phyloP scores from a whole-genome alignment of 2,797 vertebrate genomes.

The Tokudaia muenninki region DNA sequence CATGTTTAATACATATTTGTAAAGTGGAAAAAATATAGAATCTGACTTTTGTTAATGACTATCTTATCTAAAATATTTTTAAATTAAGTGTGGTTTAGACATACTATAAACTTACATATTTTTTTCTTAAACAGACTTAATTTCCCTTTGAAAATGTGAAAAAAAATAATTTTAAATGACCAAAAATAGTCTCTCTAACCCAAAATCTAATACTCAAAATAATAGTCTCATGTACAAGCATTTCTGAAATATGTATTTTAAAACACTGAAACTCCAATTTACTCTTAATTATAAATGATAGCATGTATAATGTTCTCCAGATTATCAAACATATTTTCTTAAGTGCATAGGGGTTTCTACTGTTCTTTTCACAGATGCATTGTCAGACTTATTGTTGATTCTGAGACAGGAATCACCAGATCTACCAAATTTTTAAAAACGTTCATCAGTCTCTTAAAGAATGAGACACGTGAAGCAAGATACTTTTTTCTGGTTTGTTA shows the following conservation, averaged over 20 bases:
- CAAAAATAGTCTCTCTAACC: neutral
- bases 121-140: constrained; percentile 32
- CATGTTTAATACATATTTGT: constrained; percentile 56
- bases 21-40: constrained; percentile 40
- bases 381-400: constrained; percentile 62
- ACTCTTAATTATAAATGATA: constrained; percentile 59
- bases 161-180: constrained; percentile 52
- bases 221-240: constrained; percentile 28
- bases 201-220: constrained; percentile 22
- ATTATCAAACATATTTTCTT: neutral
- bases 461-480: neutral
- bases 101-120: constrained; percentile 53
- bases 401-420: constrained; percentile 60
- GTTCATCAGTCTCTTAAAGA: constrained; percentile 70
- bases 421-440: constrained; percentile 21
- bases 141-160: constrained; percentile 55
- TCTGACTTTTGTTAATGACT: constrained; percentile 61
- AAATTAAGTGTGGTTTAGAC: neutral
- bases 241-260: constrained; percentile 48
- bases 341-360: constrained; percentile 30
- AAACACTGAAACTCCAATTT: constrained; percentile 70
- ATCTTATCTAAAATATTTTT: constrained; percentile 51
- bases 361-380: constrained; percentile 60
- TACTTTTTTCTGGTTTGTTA: constrained; percentile 44
- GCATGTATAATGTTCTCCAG: constrained; percentile 60